Percentiles rank a stretch among this genome's conserved stretches.
phyloP scores from a whole-genome alignment of 2,113 vertebrate genomes.

The Trogon melanurus region DNA sequence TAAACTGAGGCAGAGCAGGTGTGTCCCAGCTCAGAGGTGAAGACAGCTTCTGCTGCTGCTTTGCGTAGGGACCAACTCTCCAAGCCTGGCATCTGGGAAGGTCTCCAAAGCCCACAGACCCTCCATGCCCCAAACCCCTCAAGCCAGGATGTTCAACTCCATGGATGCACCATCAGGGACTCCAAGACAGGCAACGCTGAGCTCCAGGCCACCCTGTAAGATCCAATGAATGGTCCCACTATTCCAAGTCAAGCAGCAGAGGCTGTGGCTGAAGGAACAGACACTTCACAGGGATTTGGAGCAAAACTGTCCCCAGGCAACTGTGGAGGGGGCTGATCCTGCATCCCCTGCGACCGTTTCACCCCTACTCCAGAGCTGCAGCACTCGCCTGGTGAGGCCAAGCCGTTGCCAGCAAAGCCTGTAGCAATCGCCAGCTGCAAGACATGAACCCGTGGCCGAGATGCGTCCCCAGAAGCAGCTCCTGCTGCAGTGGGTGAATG shows the following conservation, averaged over 20 bases:
- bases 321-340: neutral
- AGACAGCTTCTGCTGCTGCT: neutral
- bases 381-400: rapidly evolving
- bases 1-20: neutral
- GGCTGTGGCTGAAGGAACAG: neutral
- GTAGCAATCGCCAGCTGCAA: neutral
- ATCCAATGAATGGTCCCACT: neutral
- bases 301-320: neutral
- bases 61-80: neutral
- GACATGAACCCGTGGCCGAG: rapidly evolving
- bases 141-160: neutral
- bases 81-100: neutral
- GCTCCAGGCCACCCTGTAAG: neutral
- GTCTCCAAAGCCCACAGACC: neutral
- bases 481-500: rapidly evolving
- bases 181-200: neutral
- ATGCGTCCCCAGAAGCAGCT: neutral
- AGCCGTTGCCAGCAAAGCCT: neutral
- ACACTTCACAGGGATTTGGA: neutral
- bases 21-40: neutral
- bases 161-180: rapidly evolving
- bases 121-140: neutral
- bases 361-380: neutral
- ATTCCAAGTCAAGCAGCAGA: neutral
- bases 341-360: rapidly evolving